Base-by-base conservation (phyloP, 2,797 vertebrate genomes). In the Cynodonichthys magdalenae region DNA sequence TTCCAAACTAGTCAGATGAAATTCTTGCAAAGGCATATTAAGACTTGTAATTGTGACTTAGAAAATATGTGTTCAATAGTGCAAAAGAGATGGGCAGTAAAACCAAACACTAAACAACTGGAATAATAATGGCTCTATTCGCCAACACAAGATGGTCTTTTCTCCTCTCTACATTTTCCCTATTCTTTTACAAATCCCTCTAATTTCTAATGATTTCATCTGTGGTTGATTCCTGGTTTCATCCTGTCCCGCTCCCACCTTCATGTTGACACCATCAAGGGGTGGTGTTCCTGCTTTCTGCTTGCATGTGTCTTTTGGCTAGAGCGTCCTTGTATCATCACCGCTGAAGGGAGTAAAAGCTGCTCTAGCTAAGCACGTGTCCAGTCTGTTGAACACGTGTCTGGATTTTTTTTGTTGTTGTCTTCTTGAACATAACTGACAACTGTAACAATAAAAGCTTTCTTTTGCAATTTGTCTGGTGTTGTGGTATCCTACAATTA, bases 151-250 rank as follows among this genome's bases (percentile, higher is more conserved):
- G 20, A 59, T 66, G 5, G 46, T 78, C 58, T 66, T 55, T 31
- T 70, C 66, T 77, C 80, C 55, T 57, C 63, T 77, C 80, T 77
- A 53, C 52, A 15, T 53, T 81, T 88, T 88, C 72, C 85, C 71
- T 50, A 78, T 89, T 85, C 83, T 84, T 89, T 85, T 87, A 90
- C 85, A 89, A 80, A 81, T 64, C n/a, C 79, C 83, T 85, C 77
- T 85, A 75, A 88, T 89, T 57, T 69, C 58, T 28, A 19, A 83
- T 71, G 65, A 77, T 66, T 74, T 64, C 79, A 88, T 84, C 66
- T 44, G 84, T 86, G 83, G 71, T 77, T 57, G 77, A 69, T 42
- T 53, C 75, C 69, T 36, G 31, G 47, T 66, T 63, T 74, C 72
- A 80, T 70, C 63, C 45, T 59, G 59, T 78, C 54, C 62, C 67